Evolutionary conservation across 2,113 vertebrate species (phyloP), one percentile per base, ranked within the genome.

Genomic region (Entomyzon cyanotis): DNA sequence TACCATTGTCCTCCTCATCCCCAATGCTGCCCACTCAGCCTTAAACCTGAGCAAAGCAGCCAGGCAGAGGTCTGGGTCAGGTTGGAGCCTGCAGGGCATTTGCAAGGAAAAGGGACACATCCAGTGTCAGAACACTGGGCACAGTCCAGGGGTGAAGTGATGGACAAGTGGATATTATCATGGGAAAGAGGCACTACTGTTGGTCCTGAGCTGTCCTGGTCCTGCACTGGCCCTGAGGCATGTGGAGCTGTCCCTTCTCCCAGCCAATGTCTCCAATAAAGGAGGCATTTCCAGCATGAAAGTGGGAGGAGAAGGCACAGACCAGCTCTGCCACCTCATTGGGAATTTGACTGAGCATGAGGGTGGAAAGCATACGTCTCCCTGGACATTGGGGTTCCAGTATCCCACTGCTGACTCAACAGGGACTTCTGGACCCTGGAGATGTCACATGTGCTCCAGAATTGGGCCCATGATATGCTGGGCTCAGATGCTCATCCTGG

Each of bases 391-490:
- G 46, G 20, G 62, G 24, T 33, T 68, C 49, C 47, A 55, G 30
- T 13, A 28, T 60, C 67, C 69, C 31, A 35, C 58, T 27, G 37
- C 27, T 47, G 41, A 35, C 21, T 35, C 63, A 44, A 25, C 16
- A 42, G 60, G 49, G 49, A 53, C 1, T 4, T 47, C 49, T 52
- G 31, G 49, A 79, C 7, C 28, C 39, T 65, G 52, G 41, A 33
- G 49, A 46, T 18, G 14, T 60, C 70, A 37, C 19, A 37, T 25
- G 24, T 53, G 70, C 52, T 78, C 33, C 33, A 49, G 60, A 39
- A 49, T 0, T 7, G 7, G 31, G 33, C 3, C 16, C 52, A 14
- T 0, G 3, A 9, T 41, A 4, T 4, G 12, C 27, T 44, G 50
- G 55, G 47, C 30, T 50, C 52, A 65, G 41, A 12, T 35, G 53